Base-by-base conservation (phyloP, 2,797 vertebrate genomes). In the Sparidentex hasta region DNA sequence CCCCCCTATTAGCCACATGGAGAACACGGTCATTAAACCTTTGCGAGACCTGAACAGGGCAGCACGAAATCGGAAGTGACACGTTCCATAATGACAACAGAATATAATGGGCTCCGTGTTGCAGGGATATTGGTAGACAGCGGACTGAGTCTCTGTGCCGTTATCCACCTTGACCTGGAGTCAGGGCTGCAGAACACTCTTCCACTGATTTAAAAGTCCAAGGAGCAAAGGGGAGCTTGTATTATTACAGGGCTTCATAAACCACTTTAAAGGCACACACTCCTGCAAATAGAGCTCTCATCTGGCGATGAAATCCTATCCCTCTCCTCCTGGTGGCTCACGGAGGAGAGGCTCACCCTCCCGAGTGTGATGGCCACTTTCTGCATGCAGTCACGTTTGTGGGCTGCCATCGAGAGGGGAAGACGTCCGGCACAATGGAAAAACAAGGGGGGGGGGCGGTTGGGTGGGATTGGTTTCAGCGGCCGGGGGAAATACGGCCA, bases 381-480 rank as follows among this genome's bases (percentile, higher is more conserved):
- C 65, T 72, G 82, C 78, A 65, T 62, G 64, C 69, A 82, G 83
- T 83, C 83, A 83, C 58, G 23, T 81, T 78, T 50, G 55, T 50
- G 57, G 82, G 78, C 75, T 0, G 23, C 80, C 46, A 66, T 51
- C 0, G 46, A 69, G 64, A 21, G 54, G 57, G 57, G 27, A 41
- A 76, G 74, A 80, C 14, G 18, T 44, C 21, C n/a, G 62, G 71
- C 69, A 90, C 82, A 87, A 88, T 87, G 80, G 75, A 71, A 88
- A 84, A 84, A 84, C 69, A 85, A 68, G 23, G 74, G 73, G 57
- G 76, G 83, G 71, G 85, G 76, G 83, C 69, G 85, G 87, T 47
- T 72, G 64, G 69, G 58, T 55, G 51, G 46, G 65, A 57, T 43
- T 55, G 78, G 62, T 74, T 80, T 88, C 70, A 11, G 23, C 69